phyloP scores from a whole-genome alignment of 2,113 vertebrate species.

The Bos javanicus region DNA sequence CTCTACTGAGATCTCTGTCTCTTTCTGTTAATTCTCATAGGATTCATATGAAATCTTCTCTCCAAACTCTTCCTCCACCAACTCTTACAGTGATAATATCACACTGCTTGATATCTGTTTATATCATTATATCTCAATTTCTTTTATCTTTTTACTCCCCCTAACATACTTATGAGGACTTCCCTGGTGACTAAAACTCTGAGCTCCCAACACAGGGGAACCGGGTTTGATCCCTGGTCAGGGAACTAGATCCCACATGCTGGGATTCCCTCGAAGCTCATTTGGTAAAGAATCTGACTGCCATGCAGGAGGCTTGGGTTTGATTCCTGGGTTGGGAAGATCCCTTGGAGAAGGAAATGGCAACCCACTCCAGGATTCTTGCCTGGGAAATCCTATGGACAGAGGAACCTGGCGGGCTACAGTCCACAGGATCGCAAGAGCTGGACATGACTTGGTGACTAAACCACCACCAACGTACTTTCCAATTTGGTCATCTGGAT shows the following conservation, averaged over 20 bases:
- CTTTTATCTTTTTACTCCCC: no score
- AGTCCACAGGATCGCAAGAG: not conserved
- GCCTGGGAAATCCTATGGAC: not conserved
- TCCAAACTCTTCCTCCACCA: rapidly evolving
- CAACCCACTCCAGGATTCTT: not conserved
- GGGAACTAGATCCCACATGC: not conserved
- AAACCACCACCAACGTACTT: not conserved
- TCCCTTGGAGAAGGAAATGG: not conserved
- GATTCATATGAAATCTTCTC: not conserved
- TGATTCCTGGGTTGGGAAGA: not conserved
- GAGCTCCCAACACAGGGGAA: not conserved
- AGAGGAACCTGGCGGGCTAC: not conserved
- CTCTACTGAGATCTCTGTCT: not conserved
- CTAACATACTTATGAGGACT: not conserved
- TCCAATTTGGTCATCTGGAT: not conserved
- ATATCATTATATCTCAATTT: rapidly evolving
- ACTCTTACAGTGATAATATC: no score
- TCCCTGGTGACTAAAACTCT: not conserved
- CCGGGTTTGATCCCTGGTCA: not conserved
- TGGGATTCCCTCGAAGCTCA: not conserved
- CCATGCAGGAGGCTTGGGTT: not conserved
- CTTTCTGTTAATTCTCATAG: not conserved
- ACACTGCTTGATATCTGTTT: no score
- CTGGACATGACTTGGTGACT: not conserved
- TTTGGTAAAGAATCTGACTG: not conserved